These are phyloP conservation scores for Holothuria leucospilota DNA, from an alignment of 53 echinoderm and acorn worm species.

Conservation along the genomic window DNA sequence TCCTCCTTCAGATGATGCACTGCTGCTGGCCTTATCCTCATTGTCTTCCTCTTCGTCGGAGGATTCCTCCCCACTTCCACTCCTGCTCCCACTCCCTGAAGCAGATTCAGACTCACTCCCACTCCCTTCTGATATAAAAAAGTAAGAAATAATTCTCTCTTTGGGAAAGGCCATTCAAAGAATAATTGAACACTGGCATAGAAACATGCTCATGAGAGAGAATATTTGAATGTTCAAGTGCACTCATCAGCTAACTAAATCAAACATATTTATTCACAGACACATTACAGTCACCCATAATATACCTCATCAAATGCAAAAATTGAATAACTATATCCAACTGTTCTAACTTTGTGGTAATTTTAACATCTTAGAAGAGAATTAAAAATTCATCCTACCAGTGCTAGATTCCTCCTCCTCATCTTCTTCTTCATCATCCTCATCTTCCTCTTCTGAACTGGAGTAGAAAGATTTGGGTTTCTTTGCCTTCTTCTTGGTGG, in stretches of 20 bases:
- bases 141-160: background rate
- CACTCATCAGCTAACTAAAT: too few relatives aligned
- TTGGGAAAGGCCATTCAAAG: too few relatives aligned
- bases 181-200: too few relatives aligned
- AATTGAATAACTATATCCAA: too few relatives aligned
- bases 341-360: too few relatives aligned
- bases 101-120: slow-evolving; percentile 74
- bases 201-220: too few relatives aligned
- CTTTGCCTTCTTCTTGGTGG: slow-evolving; percentile 70
- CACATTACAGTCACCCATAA: too few relatives aligned
- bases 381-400: slow-evolving; percentile 49
- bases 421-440: slow-evolving; percentile 80
- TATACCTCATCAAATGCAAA: too few relatives aligned
- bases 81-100: slow-evolving; percentile 65
- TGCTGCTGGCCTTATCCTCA: slow-evolving; percentile 43
- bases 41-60: slow-evolving; percentile 54
- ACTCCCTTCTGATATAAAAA: slow-evolving; percentile 45
- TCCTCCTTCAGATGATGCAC: background rate
- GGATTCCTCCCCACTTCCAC: slow-evolving; percentile 52
- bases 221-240: too few relatives aligned
- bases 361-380: too few relatives aligned
- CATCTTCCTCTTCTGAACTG: slow-evolving; percentile 82
- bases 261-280: too few relatives aligned
- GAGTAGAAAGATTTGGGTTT: slow-evolving; percentile 91
- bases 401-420: slow-evolving; percentile 76